These are phyloP conservation scores for Heliangelus exortis DNA, from an alignment of 2,797 vertebrate genomes.

Conservation along the genomic window DNA sequence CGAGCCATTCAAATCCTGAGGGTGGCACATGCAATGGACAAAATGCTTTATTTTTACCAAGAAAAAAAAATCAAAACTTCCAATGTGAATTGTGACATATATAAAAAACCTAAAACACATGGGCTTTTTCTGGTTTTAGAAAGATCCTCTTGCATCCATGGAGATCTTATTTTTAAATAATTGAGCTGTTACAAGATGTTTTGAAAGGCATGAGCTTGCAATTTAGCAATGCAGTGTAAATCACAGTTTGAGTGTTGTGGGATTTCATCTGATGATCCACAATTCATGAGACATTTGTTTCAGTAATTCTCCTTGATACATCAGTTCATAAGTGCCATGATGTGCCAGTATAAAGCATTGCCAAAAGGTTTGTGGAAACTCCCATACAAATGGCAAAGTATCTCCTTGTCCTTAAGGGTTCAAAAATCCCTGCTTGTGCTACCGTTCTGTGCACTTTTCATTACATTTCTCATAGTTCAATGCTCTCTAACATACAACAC, in stretches of 20 bases:
- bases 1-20: background rate
- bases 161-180: background rate
- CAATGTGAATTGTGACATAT: background rate
- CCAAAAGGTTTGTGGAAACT: background rate
- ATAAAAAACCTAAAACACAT: background rate
- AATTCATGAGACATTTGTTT: conserved; percentile 9
- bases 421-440: background rate
- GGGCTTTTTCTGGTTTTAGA: background rate
- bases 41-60: background rate
- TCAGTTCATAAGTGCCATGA: background rate
- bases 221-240: conserved; percentile 2
- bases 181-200: background rate
- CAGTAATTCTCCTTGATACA: background rate
- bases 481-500: background rate
- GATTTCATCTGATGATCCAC: background rate
- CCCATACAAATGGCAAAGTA: background rate
- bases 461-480: background rate
- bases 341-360: background rate
- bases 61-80: background rate
- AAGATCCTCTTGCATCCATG: background rate
- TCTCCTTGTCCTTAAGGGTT: background rate
- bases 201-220: background rate
- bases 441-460: background rate
- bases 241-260: background rate
- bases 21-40: background rate